Conservation (phyloP, 2,888 invertebrate genomes). For the Pristionchus arcanus region DNA sequence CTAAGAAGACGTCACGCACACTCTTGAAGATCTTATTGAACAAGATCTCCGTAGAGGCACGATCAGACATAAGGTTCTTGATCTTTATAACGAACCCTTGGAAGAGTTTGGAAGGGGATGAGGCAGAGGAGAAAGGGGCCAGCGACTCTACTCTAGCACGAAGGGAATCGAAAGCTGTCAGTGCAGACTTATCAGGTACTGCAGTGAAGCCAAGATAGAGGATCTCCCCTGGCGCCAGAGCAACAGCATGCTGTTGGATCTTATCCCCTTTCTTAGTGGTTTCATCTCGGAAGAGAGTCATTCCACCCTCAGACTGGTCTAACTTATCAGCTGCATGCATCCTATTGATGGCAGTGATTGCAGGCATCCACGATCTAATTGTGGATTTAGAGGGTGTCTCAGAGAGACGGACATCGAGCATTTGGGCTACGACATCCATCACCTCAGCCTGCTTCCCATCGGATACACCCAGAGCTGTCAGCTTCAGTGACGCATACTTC, state of each 20-base stretch:
- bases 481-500: too few relatives aligned
- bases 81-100: neutral
- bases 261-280: neutral
- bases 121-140: too few relatives aligned
- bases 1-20: neutral
- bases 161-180: too few relatives aligned
- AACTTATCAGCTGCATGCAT: neutral
- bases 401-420: neutral
- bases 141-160: too few relatives aligned
- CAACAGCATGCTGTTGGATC: neutral
- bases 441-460: neutral
- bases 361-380: neutral
- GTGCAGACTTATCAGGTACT: too few relatives aligned
- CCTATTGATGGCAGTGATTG: neutral
- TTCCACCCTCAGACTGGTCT: neutral
- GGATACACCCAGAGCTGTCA: neutral
- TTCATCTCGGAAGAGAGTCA: neutral
- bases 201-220: neutral
- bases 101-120: neutral
- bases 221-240: neutral
- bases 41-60: neutral
- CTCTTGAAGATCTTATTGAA: slow-evolving; percentile 7
- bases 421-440: too few relatives aligned
- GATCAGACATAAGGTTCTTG: neutral
- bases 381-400: neutral